phyloP scores from a whole-genome alignment of 1,140 invertebrate species.

The Nomia melanderi region DNA sequence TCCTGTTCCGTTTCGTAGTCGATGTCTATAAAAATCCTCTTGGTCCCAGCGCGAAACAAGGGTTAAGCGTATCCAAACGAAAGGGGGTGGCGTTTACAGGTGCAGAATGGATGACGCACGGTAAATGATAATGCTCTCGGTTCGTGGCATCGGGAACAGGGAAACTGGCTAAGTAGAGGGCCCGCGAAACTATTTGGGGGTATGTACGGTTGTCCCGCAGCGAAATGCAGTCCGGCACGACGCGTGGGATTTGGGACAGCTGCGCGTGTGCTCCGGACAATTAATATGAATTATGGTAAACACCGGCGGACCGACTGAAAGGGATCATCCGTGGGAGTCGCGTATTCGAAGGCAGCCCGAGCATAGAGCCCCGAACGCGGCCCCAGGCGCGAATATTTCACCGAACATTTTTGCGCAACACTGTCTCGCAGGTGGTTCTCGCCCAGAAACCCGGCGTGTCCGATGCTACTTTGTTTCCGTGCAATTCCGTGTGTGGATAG shows the following conservation, averaged over 20 bases:
- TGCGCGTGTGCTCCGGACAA: slow-evolving; percentile 73
- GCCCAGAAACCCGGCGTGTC: not conserved
- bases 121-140: slow-evolving; percentile 35
- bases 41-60: not conserved
- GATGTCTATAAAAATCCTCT: too few species aligned
- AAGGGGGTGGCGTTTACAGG: slow-evolving; percentile 11
- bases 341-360: slow-evolving; percentile 45
- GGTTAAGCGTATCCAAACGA: not conserved
- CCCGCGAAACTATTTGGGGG: slow-evolving; percentile 66
- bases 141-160: not conserved
- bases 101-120: not conserved
- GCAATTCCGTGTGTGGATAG: not conserved
- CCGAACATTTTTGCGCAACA: slow-evolving; percentile 46
- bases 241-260: slow-evolving; percentile 78
- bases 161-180: slow-evolving; percentile 64
- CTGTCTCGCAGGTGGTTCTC: slow-evolving; percentile 26
- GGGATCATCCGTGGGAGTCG: slow-evolving; percentile 55
- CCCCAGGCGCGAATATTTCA: slow-evolving; percentile 48
- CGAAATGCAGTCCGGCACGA: slow-evolving; percentile 65
- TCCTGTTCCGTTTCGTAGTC: too few species aligned
- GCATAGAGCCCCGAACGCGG: slow-evolving; percentile 36
- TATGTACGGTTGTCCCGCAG: slow-evolving; percentile 70
- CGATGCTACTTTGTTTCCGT: not conserved
- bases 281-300: slow-evolving; percentile 77
- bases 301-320: slow-evolving; percentile 58